Evolutionary conservation across 2,888 invertebrate species (phyloP), one percentile per base, ranked within the genome.

Genomic region (Drosophila kambysellisi): DNA sequence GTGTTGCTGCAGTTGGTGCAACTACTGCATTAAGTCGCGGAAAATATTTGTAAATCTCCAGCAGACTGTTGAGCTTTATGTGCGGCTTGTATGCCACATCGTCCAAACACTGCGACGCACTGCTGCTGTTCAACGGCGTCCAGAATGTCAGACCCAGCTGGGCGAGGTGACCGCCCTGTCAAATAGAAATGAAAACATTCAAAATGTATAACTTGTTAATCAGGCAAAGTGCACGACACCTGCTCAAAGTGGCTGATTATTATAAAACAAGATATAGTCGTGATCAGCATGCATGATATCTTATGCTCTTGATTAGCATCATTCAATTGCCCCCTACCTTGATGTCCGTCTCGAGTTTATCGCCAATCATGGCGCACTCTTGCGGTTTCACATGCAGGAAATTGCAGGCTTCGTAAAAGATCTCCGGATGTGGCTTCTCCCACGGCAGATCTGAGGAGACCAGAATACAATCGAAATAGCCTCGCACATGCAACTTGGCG

Each of bases 311-410:
- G 29, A 29, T 17, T 17, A 29, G 20, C 11, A n/a, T 46, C 46
- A 25, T 4, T 25, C 2, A 15, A 46, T 46, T 46, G 46, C 8
- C 89, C 74, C 84, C 25, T 25, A 95, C 95, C 93, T 96, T 95
- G 88, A 98, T 97, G 93, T 98, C 98, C 43, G 97, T 97, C 92
- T 97, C 97, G 82, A 97, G 93, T 92, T 97, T 97, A 92, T 98
- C 98, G 54, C 97, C 97, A 89, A 97, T 96, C 97, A 98, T 97
- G 85, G 97, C 94, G 93, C 97, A 97, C 81, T 95, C 95, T 64
- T 95, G 94, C 1, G 97, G 96, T 91, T 95, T 94, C 29, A 97
- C 96, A 77, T 95, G 95, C 67, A 98, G 95, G 91, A 95, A 94
- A 90, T 95, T 95, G 93, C 97, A 97, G 37, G 97, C 97, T 85